These are phyloP conservation scores for Eublepharis macularius DNA, from an alignment of 2,113 vertebrate species.

Conservation along the genomic window DNA sequence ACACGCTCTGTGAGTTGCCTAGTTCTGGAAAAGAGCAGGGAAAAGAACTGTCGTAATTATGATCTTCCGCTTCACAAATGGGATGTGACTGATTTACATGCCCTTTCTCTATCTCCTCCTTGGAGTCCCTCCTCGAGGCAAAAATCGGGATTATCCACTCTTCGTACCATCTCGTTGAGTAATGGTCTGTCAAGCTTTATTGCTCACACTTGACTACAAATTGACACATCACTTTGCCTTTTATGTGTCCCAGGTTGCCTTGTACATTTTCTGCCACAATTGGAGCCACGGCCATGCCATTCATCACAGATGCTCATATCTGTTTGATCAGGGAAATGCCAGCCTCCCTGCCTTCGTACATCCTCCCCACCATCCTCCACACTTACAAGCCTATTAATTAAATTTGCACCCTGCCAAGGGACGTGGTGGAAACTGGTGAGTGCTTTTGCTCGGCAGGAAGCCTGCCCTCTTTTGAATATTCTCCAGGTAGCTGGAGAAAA, in stretches of 20 bases:
- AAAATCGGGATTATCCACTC: background rate
- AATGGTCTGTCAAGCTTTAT: constrained; percentile 5
- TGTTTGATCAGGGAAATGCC: background rate
- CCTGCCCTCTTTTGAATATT: background rate
- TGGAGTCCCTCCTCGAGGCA: background rate
- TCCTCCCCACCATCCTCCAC: accelerated
- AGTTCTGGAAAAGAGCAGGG: background rate
- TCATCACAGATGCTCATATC: background rate
- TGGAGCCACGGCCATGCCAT: background rate
- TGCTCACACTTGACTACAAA: background rate
- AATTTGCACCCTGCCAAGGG: background rate
- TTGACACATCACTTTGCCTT: background rate
- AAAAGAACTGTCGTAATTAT: background rate
- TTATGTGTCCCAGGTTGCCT: background rate
- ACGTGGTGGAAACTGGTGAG: background rate
- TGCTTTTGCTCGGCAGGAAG: background rate
- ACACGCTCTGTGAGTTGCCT: background rate
- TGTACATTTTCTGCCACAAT: accelerated
- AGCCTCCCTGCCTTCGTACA: background rate
- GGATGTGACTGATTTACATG: background rate
- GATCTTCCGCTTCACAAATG: background rate
- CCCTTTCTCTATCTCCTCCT: accelerated
- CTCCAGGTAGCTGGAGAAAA: background rate
- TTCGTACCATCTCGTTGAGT: background rate
- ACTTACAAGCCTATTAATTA: background rate